Percentiles rank a stretch among this genome's conserved stretches.
These are phyloP conservation scores for Intellagama lesueurii DNA, from an alignment of 2,797 vertebrate species.

Conservation along the genomic window DNA sequence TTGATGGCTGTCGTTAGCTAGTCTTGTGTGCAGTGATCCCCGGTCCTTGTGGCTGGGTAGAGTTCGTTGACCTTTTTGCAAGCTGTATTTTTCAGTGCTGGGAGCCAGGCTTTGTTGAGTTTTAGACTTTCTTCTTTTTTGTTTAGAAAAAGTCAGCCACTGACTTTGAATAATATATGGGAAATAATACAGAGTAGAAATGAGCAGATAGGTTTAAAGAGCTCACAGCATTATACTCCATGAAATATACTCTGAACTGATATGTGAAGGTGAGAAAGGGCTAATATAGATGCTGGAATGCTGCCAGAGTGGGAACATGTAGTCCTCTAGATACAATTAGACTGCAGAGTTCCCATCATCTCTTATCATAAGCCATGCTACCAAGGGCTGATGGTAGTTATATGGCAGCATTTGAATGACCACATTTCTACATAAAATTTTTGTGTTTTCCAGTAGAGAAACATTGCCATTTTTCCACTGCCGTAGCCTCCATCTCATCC, in stretches of 20 bases:
- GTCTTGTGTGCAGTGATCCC: too few species aligned
- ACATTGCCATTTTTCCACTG: neutral
- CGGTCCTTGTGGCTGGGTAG: too few species aligned
- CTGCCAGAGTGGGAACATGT: neutral
- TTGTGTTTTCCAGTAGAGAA: neutral
- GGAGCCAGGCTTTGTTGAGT: too few species aligned
- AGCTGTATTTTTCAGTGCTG: too few species aligned
- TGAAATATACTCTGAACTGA: neutral
- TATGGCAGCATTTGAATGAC: neutral
- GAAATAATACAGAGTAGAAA: neutral
- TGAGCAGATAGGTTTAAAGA: neutral
- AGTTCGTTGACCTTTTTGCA: too few species aligned
- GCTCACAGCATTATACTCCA: neutral
- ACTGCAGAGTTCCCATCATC: neutral
- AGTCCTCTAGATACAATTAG: too few species aligned
- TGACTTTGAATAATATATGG: neutral
- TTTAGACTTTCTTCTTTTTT: too few species aligned
- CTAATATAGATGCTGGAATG: too few species aligned
- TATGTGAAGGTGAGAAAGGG: neutral
- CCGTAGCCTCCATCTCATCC: neutral
- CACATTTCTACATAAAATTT: neutral
- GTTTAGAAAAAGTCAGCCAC: neutral
- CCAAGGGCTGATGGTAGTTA: neutral
- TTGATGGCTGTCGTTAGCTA: too few species aligned
- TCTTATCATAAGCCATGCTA: too few species aligned